Base-by-base conservation (phyloP, 1,140 invertebrate genomes). In the Eriocheir sinensis region DNA sequence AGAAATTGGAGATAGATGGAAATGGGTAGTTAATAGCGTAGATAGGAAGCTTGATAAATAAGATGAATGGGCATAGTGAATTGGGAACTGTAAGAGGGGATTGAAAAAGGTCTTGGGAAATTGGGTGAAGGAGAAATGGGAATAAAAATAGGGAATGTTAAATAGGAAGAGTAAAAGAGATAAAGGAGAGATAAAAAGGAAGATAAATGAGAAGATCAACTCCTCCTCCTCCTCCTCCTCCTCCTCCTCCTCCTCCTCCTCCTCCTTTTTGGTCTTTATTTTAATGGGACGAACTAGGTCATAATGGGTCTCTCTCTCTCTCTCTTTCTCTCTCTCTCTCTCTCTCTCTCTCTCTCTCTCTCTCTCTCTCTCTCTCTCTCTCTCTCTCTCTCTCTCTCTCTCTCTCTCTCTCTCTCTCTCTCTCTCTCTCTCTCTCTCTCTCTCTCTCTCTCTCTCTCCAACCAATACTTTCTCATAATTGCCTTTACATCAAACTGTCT, bases 261-360 rank as follows among this genome's bases (percentile, higher is more conserved):
- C 36, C 17, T 86, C 27, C 21, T 27, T n/a, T 0, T 86, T 86
- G 27, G 27, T 34, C 34, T 27, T 34, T 17, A 30, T n/a, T n/a
- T 34, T 0, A 17, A 3, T n/a, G 27, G 83, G 17, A 21, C 36
- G 17, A 86, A 27, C 21, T 34, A 27, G 21, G 1, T 3, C 83
- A 1, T 34, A n/a, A n/a, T 86, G 17, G 0, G 27, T 3, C 83
- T n/a, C 88, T 89, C 32, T 89, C 88, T 44, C 32, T 89, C 32
- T 44, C 88, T 32, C 40, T 89, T 32, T 89, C 88, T 89, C 41
- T 89, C 88, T 89, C 41, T 89, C 41, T 40, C 41, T 89, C 88
- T 89, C 34, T 89, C 88, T 89, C 41, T 44, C 8, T 89, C 32
- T 4, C 27, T 0, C 21, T 30, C 1, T 86, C 34, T n/a, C 17